These are phyloP conservation scores for Sandelia bainsii DNA, from an alignment of 2,797 vertebrate genomes.

Conservation along the genomic window DNA sequence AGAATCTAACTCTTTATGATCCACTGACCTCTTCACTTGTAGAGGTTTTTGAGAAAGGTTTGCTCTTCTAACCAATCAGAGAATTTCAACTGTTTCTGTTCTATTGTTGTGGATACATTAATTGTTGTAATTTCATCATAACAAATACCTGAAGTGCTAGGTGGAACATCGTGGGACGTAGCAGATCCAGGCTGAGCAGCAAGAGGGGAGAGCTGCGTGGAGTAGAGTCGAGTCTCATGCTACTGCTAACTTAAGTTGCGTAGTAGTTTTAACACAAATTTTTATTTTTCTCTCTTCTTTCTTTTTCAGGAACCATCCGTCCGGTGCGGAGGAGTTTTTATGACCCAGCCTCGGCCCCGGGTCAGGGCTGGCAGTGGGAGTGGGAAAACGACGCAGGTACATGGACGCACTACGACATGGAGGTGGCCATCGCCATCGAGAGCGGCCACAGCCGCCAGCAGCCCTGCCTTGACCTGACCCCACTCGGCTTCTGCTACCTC, in stretches of 20 bases:
- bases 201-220: too few relatives aligned
- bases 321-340: slow-evolving; percentile 95
- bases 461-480: slow-evolving; percentile 91
- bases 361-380: slow-evolving; percentile 95
- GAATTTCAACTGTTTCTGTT: too few relatives aligned
- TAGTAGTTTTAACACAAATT: background rate
- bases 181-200: too few relatives aligned
- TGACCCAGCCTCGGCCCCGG: slow-evolving; percentile 89
- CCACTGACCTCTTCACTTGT: too few relatives aligned
- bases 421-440: slow-evolving; percentile 93
- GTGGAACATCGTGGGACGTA: too few relatives aligned
- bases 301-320: slow-evolving; percentile 89
- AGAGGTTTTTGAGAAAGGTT: too few relatives aligned
- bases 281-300: background rate
- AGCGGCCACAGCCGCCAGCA: slow-evolving; percentile 89
- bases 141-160: too few relatives aligned
- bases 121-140: too few relatives aligned
- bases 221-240: too few relatives aligned
- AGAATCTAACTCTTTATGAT: background rate
- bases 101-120: too few relatives aligned
- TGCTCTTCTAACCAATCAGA: too few relatives aligned
- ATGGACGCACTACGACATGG: slow-evolving; percentile 95
- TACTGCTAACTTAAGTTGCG: too few relatives aligned
- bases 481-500: slow-evolving; percentile 93
- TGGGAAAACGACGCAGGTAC: slow-evolving; percentile 93